A percentile compares a stretch with the other conserved stretches of the same genome.
phyloP scores from a whole-genome alignment of 1,140 invertebrate species.

The Caerostris extrusa region DNA sequence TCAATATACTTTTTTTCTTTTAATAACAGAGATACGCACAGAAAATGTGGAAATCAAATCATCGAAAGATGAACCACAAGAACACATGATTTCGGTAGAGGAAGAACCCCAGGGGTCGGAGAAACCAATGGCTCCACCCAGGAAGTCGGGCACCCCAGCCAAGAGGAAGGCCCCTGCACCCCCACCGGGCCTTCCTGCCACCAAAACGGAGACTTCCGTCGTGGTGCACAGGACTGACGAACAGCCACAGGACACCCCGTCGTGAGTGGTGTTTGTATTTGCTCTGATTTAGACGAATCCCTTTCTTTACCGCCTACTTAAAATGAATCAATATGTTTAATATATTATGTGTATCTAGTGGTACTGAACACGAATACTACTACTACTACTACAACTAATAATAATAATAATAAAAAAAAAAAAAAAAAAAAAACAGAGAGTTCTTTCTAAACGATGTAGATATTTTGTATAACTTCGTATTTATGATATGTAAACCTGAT shows the following conservation, averaged over 20 bases:
- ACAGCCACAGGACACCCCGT: conserved; percentile 11
- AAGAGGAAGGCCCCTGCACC: conserved; percentile 75
- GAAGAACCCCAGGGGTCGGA: conserved; percentile 79
- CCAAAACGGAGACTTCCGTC: conserved; percentile 36
- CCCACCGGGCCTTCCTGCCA: conserved; percentile 5
- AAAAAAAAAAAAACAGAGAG: too few relatives aligned
- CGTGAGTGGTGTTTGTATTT: background rate
- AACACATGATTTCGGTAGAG: conserved; percentile 80
- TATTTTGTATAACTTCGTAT: too few relatives aligned
- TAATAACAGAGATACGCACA: background rate
- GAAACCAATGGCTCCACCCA: background rate
- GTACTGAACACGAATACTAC: too few relatives aligned
- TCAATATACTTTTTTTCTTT: background rate
- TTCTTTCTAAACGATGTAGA: too few relatives aligned
- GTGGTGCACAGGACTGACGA: conserved; percentile 53
- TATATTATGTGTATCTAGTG: too few relatives aligned
- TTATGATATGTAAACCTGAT: too few relatives aligned
- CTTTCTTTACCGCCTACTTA: too few relatives aligned
- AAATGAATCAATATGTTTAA: too few relatives aligned
- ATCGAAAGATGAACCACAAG: conserved; percentile 73
- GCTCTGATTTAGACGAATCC: too few relatives aligned
- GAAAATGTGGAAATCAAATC: conserved; percentile 81
- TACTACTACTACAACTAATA: too few relatives aligned
- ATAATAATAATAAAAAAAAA: too few relatives aligned
- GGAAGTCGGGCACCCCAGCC: conserved; percentile 50